phyloP scores from a whole-genome alignment of 2,888 invertebrate species.

The Troglohyphantes excavatus region DNA sequence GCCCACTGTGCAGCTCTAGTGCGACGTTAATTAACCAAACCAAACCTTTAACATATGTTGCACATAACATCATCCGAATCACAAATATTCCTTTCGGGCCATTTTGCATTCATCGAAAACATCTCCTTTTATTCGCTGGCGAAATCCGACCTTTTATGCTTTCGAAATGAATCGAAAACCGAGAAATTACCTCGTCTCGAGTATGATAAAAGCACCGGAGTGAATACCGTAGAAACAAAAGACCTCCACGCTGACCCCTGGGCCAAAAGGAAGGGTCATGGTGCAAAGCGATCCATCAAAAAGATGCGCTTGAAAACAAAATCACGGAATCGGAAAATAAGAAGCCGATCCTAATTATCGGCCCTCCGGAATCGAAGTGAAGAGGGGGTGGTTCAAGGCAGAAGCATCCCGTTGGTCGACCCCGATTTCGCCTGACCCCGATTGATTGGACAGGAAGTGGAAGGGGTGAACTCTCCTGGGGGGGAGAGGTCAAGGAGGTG shows the following conservation, averaged over 20 bases:
- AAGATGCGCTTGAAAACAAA: neutral
- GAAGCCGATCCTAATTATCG: neutral
- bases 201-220: too few relatives aligned
- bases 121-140: too few relatives aligned
- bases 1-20: too few relatives aligned
- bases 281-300: neutral
- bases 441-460: neutral
- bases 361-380: neutral
- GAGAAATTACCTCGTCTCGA: too few relatives aligned
- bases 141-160: too few relatives aligned
- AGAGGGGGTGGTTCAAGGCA: neutral
- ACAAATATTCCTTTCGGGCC: too few relatives aligned
- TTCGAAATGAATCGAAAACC: too few relatives aligned
- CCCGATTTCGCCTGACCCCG: neutral
- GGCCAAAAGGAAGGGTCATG: neutral
- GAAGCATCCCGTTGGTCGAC: too few relatives aligned
- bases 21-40: too few relatives aligned
- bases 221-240: neutral
- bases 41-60: too few relatives aligned
- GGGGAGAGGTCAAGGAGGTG: neutral
- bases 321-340: neutral
- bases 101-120: too few relatives aligned
- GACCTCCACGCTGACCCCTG: neutral
- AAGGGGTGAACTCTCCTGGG: neutral
- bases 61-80: too few relatives aligned